Conservation (phyloP, 2,888 invertebrate genomes). For the Sepioteuthis lessoniana region DNA sequence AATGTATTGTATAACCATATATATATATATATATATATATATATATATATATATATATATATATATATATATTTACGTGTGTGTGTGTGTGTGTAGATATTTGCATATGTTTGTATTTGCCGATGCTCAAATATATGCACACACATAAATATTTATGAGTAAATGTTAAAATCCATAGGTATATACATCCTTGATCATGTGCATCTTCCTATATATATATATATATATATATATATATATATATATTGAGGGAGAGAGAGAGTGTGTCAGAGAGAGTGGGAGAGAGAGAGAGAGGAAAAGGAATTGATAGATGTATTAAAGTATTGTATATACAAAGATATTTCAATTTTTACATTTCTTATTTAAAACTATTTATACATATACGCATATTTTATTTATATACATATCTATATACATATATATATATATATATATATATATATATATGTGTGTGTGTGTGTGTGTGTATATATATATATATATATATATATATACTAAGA, state of each 20-base stretch:
- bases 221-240: constrained; percentile 24
- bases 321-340: too few species aligned
- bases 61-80: background rate
- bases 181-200: background rate
- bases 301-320: background rate
- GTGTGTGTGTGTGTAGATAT: background rate
- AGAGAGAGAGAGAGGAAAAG: too few species aligned
- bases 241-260: too few species aligned
- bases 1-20: background rate
- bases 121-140: background rate
- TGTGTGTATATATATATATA: too few species aligned
- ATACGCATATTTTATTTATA: too few species aligned
- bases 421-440: too few species aligned
- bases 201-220: background rate
- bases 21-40: background rate
- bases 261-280: too few species aligned
- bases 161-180: background rate
- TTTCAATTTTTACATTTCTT: too few species aligned
- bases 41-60: background rate
- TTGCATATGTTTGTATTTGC: background rate
- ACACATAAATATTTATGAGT: background rate
- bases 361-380: too few species aligned
- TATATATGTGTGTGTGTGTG: too few species aligned
- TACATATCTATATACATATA: too few species aligned
- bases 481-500: too few species aligned